These are phyloP conservation scores for Empidonax alnorum DNA, from an alignment of 2,113 vertebrate species.

Conservation along the genomic window DNA sequence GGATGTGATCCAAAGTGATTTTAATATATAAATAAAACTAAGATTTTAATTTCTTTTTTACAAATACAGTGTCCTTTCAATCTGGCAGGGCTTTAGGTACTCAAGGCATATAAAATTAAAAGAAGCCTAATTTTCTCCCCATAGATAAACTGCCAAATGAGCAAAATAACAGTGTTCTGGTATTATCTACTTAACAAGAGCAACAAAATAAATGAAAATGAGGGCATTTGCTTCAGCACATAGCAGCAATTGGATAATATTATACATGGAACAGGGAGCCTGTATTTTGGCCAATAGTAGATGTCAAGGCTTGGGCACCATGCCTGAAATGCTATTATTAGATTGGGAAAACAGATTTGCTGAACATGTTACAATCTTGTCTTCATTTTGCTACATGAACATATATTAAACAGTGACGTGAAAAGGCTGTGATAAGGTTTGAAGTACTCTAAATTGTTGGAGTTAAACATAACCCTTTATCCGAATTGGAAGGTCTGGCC, in stretches of 20 bases:
- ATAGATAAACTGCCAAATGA: neutral
- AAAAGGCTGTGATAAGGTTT: neutral
- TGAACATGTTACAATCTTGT: neutral
- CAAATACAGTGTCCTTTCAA: neutral
- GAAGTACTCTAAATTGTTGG: neutral
- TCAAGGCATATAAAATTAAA: neutral
- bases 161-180: neutral
- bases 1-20: neutral
- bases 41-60: neutral
- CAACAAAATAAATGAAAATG: neutral
- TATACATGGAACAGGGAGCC: neutral
- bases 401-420: neutral
- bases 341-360: neutral
- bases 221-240: neutral
- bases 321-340: neutral
- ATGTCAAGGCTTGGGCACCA: neutral
- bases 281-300: neutral
- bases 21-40: neutral
- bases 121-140: neutral
- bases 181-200: neutral
- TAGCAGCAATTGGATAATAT: neutral
- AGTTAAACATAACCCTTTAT: neutral
- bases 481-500: neutral
- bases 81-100: neutral
- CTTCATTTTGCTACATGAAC: neutral